Base-by-base conservation (phyloP, 2,797 vertebrate genomes). In the Acanthis flammea region DNA sequence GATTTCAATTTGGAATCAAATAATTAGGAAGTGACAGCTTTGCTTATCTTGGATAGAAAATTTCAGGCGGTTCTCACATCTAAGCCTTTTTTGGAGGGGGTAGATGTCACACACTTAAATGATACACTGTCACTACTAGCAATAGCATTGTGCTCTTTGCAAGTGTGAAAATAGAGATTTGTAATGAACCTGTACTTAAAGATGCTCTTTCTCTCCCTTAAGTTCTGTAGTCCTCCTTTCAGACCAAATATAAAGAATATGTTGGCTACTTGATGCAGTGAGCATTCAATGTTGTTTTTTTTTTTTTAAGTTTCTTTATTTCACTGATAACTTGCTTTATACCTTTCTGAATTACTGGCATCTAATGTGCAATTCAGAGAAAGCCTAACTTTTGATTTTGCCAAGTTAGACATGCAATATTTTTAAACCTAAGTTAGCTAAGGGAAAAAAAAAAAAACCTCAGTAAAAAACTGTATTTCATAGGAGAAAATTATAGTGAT, bases 401-500 rank as follows among this genome's bases (percentile, higher is more conserved):
- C 17, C 1, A 2, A 81, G 35, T 89, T 90, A 77, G 91, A 41
- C 35, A 25, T 80, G 51, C 41, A 83, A 39, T 95, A 76, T 91
- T 95, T 97, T 96, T 83, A 88, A 94, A 91, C 66, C 76, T 92
- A 33, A 86, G 88, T 90, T 90, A 88, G 72, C 78, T 93, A 86
- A 74, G 72, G 68, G 70, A 3, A 60, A 50, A 58, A 58, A 65
- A 66, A 81, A 78, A 92, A 88, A 35, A 42, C 7, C 50, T 93
- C 85, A 82, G 94, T 97, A 95, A 96, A 96, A 98, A 97, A 79
- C 93, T 96, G 55, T 97, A 97, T 98, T 98, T 98, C 97, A 97
- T 98, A 97, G 98, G 98, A 98, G 97, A 96, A 98, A 98, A 98
- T 98, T 98, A 98, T 97, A 98, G 98, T 97, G 97, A 98, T 98